Evolutionary conservation across 2,797 vertebrate genomes (phyloP), one percentile per base, ranked within the genome.

Genomic region (Acanthurus tractus): DNA sequence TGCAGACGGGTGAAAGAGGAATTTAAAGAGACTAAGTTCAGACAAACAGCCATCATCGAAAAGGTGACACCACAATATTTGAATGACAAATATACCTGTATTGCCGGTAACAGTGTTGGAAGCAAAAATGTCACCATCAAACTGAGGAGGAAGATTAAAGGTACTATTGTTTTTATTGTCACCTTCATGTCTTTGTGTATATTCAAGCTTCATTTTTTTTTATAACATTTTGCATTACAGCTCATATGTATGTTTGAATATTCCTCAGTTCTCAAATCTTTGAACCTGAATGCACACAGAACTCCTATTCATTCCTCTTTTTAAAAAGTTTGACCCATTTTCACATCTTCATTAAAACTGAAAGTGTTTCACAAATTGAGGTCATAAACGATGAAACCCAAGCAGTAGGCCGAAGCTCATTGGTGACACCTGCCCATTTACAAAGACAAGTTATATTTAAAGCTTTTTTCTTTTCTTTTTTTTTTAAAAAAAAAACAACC

Each of bases 101-200:
- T 94, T 66, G 95, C 96, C 74, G 85, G 88, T 36, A 98, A 97
- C 78, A 88, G 74, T 1, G 22, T 91, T 1, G 96, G 96, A 18
- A 96, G 91, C 20, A 48, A 17, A 4, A 95, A 70, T 0, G 85
- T 59, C 58, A 89, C 92, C 7, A 63, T 97, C 72, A 94, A 54
- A 18, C 92, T 98, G 36, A 91, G 76, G 82, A 78, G 85, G 70
- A 96, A 92, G 82, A 70, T 49, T 50, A 78, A 66, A 95, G 96
- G 97, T 97, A 94, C 2, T 5, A 0, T 38, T 38, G 7, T 63
- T 62, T 63, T 34, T 42, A 0, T 25, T 50, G 1, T 64, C 14
- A 29, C 7, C 14, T 9, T 59, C 2, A 20, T 34, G 15, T 63
- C 2, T 73, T 29, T 2, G 3, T 29, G 25, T 57, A 46, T 0